Base-by-base conservation (phyloP, 2,888 invertebrate genomes). In the Sesia apiformis region DNA sequence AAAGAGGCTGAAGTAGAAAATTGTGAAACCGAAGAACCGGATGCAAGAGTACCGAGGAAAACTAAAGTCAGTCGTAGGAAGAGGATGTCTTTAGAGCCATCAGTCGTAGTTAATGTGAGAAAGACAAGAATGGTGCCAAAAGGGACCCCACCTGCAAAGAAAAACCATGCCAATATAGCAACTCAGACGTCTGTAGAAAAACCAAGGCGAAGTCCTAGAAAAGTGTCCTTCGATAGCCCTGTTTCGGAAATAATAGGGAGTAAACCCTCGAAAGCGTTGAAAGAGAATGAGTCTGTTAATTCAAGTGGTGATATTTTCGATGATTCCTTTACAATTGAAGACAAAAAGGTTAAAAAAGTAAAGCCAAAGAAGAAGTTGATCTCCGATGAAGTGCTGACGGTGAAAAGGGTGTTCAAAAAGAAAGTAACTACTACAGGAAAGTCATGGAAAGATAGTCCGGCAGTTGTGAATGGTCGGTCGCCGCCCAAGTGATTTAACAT, bases 221-320 rank as follows among this genome's bases (percentile, higher is more conserved):
- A 81, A 57, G 85, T 88, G 0, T 80, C 83, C 0, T 86, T 86
- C 51, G 81, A 87, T 55, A 85, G 84, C 51, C 86, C 88, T 0
- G 75, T 85, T 38, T 74, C 75, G 52, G 80, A 78, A 59, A 60
- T 84, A 7, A 77, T 86, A 1, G 79, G 74, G 4, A 39, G 40
- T 0, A 69, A 67, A 63, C 60, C 61, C 5, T 53, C 62, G 5
- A 63, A 63, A 56, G 52, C 56, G 3, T 60, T 60, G 4, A 67
- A 65, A 55, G 58, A 57, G 6, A 63, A 62, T 6, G 62, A 63
- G 8, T 74, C 72, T 0, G 67, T 70, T 0, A 76, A 87, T 56
- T 77, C 84, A 0, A 89, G 90, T 53, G 76, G 71, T 0, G 90
- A 90, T 55, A 81, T 90, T 3, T 89, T 90, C 49, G 90, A 89